A percentile compares a stretch with the other conserved stretches of the same genome.
These are phyloP conservation scores for Myotis vivesi DNA, from an alignment of 2,797 vertebrate genomes.

Conservation along the genomic window DNA sequence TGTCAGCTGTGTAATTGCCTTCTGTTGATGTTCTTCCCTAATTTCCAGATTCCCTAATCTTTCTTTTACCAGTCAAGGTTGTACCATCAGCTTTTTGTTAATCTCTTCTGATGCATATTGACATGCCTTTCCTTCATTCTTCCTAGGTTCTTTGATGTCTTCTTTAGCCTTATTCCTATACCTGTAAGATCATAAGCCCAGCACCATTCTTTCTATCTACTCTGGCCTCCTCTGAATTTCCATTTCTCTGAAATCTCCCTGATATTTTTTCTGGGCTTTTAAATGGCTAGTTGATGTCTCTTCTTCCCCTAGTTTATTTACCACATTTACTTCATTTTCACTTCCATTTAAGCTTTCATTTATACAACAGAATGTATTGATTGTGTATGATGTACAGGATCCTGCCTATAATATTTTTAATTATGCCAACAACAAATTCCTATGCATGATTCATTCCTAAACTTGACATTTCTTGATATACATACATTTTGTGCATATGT, in stretches of 20 bases:
- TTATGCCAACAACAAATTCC: background rate
- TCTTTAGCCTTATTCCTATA: background rate
- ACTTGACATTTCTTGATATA: background rate
- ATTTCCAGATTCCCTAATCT: slow-evolving; percentile 22
- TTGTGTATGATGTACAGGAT: background rate
- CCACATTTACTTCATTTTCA: slow-evolving; percentile 4
- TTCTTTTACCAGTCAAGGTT: background rate
- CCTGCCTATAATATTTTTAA: background rate
- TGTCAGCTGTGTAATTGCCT: background rate
- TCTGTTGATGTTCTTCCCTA: background rate
- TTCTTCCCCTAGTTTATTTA: background rate
- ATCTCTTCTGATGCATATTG: background rate
- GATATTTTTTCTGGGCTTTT: background rate
- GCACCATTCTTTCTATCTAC: background rate
- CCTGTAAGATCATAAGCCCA: background rate
- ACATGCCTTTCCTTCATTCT: background rate
- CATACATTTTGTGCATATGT: background rate
- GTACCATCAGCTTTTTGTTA: background rate
- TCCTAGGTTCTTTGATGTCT: background rate
- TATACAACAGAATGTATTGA: slow-evolving; percentile 5
- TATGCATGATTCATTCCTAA: slow-evolving; percentile 7
- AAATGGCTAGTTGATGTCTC: background rate
- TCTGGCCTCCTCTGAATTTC: background rate
- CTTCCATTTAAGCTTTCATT: background rate
- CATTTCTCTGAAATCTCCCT: background rate